Conservation (phyloP, 2,797 vertebrate genomes). For the Oreonectes daqikongensis region DNA sequence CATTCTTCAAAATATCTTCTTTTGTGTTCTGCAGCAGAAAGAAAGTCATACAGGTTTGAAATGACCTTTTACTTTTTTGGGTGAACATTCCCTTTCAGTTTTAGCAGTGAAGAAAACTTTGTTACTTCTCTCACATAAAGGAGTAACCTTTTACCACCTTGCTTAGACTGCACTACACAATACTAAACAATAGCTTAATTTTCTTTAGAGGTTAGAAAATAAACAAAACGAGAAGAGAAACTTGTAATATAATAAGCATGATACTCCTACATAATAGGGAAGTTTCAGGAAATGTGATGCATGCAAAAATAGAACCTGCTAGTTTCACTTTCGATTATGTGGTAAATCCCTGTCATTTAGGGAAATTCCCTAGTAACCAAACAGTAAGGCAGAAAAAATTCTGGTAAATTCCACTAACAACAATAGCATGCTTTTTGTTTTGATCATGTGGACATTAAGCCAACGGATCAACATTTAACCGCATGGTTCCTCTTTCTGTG, state of each 20-base stretch:
- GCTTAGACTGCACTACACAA: not conserved
- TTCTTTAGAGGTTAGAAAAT: not conserved
- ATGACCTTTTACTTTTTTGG: too few relatives aligned
- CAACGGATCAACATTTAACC: not conserved
- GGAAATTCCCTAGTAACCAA: not conserved
- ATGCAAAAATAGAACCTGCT: slow-evolving; percentile 21
- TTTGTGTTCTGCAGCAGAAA: too few relatives aligned
- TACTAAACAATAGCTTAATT: not conserved
- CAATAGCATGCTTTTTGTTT: slow-evolving; percentile 1
- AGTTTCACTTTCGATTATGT: slow-evolving; percentile 52
- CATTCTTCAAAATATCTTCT: too few relatives aligned
- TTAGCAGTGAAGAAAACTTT: not conserved
- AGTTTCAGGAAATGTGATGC: not conserved
- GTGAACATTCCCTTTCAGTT: too few relatives aligned
- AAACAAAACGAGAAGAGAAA: not conserved
- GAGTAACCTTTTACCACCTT: not conserved
- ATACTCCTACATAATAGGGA: too few relatives aligned
- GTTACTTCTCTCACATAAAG: not conserved
- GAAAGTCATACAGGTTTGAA: too few relatives aligned
- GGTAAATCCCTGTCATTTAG: slow-evolving; percentile 16
- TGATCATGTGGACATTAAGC: not conserved
- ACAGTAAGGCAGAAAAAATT: not conserved
- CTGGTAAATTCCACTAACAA: slow-evolving; percentile 14
- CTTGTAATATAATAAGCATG: not conserved
- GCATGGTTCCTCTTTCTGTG: not conserved